These are phyloP conservation scores for Lophotriccus pileatus DNA, from an alignment of 2,797 vertebrate species.

Conservation along the genomic window DNA sequence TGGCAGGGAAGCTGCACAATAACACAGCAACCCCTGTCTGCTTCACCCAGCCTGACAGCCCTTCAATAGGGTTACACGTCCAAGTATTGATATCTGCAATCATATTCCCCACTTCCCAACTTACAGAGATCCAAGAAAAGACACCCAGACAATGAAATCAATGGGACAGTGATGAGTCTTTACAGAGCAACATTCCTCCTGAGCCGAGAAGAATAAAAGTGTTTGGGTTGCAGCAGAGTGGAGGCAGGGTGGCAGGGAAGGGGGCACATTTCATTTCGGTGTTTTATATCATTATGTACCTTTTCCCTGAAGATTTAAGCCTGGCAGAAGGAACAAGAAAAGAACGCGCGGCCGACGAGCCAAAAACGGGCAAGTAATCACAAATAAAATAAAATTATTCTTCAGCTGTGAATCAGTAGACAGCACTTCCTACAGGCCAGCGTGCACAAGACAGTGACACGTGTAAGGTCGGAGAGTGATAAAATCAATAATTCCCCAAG, in stretches of 20 bases:
- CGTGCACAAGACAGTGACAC: constrained; percentile 27
- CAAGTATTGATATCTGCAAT: background rate
- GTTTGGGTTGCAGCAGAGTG: rapidly evolving
- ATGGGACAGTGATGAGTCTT: background rate
- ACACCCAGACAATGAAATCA: constrained; percentile 1
- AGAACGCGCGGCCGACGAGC: background rate
- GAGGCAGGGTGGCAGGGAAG: background rate
- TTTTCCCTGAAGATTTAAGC: background rate
- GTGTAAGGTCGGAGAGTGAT: constrained; percentile 43
- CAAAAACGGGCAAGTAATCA: background rate
- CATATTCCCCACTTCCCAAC: background rate
- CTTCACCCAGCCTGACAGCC: background rate
- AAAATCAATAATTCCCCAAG: constrained; percentile 65
- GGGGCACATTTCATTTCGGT: rapidly evolving
- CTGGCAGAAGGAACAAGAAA: background rate
- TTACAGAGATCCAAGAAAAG: background rate
- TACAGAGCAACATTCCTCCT: background rate
- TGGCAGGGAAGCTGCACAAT: background rate
- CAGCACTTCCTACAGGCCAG: constrained; percentile 62
- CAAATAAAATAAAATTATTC: constrained; percentile 48
- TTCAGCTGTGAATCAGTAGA: constrained; percentile 23
- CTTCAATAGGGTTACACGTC: background rate
- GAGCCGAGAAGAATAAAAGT: background rate
- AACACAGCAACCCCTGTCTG: rapidly evolving
- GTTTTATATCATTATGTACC: rapidly evolving